Evolutionary conservation across 2,797 vertebrate genomes (phyloP), one percentile per base, ranked within the genome.

Genomic region (Cyclopterus lumpus): DNA sequence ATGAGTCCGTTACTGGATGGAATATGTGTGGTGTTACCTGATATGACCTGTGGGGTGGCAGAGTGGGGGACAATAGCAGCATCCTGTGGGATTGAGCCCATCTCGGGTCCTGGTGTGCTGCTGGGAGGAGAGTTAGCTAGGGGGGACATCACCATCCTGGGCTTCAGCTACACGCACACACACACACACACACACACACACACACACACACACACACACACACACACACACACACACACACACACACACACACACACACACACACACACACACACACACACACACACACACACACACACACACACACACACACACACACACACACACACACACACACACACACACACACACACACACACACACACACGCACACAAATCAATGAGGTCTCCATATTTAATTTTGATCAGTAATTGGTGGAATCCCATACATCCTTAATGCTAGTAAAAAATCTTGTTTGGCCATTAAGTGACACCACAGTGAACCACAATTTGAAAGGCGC

Each of bases 1-100:
- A 62, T 32, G 24, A 15, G 2, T 1, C 11, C 40, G 22, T 36
- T 6, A 61, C 4, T 1, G 10, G 20, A 53, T 8, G 51, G 34
- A 65, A 2, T 49, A 48, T 63, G 48, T 62, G 54, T 49, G 28
- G 6, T 44, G 44, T 74, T 77, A 92, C 92, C 91, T 92, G 89
- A 89, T 6, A 89, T 81, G 86, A 95, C 93, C 90, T 98, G 96
- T n/a, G 97, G 95, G 6, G 94, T 93, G 63, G 93, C 93, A 0
- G 97, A 96, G 84, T 94, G 96, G 67, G 98, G 97, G n/a, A 98
- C 85, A 0, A 96, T 97, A 58, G 97, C 97, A 71, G 97, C 96
- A 1, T 98, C 98, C 92, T 97, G 97, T 20, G 97, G 97, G 73
- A 98, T 95, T 49, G 96, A 97, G 77, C 97, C 97, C 92, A 97